Percentiles rank a stretch among this genome's conserved stretches.
Conservation (phyloP, 2,797 vertebrate species). For the Echiichthys vipera region DNA sequence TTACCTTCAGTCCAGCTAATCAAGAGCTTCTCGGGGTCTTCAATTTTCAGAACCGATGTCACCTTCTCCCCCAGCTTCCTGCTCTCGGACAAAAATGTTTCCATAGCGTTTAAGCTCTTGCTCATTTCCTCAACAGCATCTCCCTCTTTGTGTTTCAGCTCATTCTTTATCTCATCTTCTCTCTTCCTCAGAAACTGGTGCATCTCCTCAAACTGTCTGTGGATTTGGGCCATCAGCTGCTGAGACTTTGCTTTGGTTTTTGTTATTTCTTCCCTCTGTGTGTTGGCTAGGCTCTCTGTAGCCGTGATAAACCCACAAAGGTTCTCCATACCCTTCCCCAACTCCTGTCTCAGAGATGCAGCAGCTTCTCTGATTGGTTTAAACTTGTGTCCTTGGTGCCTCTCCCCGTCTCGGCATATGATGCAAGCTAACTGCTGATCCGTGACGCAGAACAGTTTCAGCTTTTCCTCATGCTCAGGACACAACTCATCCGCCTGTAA, state of each 20-base stretch:
- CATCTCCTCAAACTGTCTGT: slow-evolving; percentile 48
- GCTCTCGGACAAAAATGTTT: slow-evolving; percentile 20
- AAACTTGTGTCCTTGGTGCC: slow-evolving; percentile 71
- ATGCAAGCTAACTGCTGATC: slow-evolving; percentile 73
- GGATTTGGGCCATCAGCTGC: slow-evolving; percentile 38
- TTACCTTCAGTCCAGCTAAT: slow-evolving; percentile 35
- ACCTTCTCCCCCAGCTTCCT: slow-evolving; percentile 20
- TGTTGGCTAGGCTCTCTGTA: slow-evolving; percentile 34
- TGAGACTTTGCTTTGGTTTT: slow-evolving; percentile 52
- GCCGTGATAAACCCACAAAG: slow-evolving; percentile 42
- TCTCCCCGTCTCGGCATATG: slow-evolving; percentile 68
- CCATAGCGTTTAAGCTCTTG: background rate
- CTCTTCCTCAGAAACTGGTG: slow-evolving; percentile 41
- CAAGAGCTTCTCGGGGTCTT: slow-evolving; percentile 27
- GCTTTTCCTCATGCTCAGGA: slow-evolving; percentile 74
- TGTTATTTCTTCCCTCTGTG: slow-evolving; percentile 60
- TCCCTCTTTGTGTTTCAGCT: slow-evolving; percentile 34
- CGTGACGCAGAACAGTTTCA: slow-evolving; percentile 79
- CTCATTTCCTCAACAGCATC: slow-evolving; percentile 42
- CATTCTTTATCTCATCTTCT: slow-evolving; percentile 39
- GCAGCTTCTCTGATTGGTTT: slow-evolving; percentile 74
- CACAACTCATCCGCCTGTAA: slow-evolving; percentile 50
- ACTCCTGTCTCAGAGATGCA: slow-evolving; percentile 45
- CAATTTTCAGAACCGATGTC: slow-evolving; percentile 16
- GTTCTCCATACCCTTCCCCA: slow-evolving; percentile 39